These are phyloP conservation scores for Euschistus heros DNA, from an alignment of 1,140 invertebrate species.

Conservation along the genomic window DNA sequence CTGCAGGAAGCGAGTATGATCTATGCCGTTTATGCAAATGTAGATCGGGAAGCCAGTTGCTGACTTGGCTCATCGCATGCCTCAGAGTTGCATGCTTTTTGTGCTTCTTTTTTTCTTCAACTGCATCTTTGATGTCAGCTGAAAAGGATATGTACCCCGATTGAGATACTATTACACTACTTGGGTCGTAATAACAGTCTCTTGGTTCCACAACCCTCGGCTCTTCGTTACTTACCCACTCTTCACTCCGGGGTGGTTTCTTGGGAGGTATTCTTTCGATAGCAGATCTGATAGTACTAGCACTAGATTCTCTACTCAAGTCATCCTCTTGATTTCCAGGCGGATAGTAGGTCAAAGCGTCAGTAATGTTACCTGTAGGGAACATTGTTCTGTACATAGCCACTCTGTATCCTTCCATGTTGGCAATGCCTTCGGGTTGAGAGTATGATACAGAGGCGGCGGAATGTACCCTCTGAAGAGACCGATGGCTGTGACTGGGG, in stretches of 20 bases:
- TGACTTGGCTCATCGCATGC: conserved; percentile 68
- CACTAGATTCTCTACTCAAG: background rate
- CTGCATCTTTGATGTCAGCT: conserved; percentile 46
- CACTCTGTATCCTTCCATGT: conserved; percentile 54
- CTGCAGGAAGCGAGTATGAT: conserved; percentile 66
- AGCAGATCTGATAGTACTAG: background rate
- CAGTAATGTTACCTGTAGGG: conserved; percentile 59
- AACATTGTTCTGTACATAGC: conserved; percentile 53
- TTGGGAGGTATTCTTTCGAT: conserved; percentile 4
- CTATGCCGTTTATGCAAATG: conserved; percentile 56
- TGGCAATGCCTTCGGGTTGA: conserved; percentile 36
- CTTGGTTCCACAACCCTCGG: background rate
- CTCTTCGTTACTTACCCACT: conserved; percentile 1
- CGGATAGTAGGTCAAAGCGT: conserved; percentile 63
- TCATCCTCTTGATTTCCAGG: conserved; percentile 33
- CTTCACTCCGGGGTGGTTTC: conserved; percentile 11
- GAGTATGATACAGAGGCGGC: conserved; percentile 35
- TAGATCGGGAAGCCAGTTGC: conserved; percentile 68
- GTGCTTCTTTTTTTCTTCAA: conserved; percentile 52
- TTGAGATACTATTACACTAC: conserved; percentile 61
- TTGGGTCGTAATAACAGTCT: conserved; percentile 38
- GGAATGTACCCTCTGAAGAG: conserved; percentile 36
- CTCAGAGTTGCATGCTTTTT: conserved; percentile 58
- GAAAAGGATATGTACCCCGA: conserved; percentile 71
- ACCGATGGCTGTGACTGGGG: conserved; percentile 22